phyloP scores from a whole-genome alignment of 2,113 vertebrate genomes.

The Tretioscincus oriximinensis region DNA sequence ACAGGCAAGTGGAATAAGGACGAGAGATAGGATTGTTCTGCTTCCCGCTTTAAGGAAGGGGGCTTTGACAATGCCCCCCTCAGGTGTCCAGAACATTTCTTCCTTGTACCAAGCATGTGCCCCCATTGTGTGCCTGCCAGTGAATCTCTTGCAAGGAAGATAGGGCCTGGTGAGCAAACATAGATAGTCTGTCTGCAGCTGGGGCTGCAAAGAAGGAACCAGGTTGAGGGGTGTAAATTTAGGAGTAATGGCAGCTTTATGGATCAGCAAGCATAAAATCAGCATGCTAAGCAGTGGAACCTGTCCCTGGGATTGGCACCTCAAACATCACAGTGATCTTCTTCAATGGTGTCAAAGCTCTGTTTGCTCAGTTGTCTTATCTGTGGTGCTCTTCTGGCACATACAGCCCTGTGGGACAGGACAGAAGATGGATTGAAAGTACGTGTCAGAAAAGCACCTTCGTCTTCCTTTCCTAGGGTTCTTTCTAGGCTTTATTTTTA shows the following conservation, averaged over 20 bases:
- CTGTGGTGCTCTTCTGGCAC: no score
- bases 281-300: not conserved
- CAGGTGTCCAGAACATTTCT: not conserved
- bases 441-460: no score
- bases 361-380: no score
- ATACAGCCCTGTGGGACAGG: no score
- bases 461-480: no score
- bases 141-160: slow-evolving; percentile 2
- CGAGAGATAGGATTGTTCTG: slow-evolving; percentile 27
- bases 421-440: no score
- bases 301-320: not conserved
- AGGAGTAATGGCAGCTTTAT: slow-evolving; percentile 8
- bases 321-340: no score
- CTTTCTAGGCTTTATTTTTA: no score
- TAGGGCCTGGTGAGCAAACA: not conserved
- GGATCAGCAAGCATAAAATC: slow-evolving; percentile 25
- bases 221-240: not conserved
- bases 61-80: not conserved
- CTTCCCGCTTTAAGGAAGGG: not conserved
- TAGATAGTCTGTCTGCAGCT: not conserved
- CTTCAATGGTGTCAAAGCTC: not conserved
- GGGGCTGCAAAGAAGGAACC: slow-evolving; percentile 6
- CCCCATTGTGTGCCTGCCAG: slow-evolving; percentile 2
- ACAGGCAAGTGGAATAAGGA: not conserved
- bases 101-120: fast-evolving